Base-by-base conservation (phyloP, 2,797 vertebrate genomes). In the Lutra lutra region DNA sequence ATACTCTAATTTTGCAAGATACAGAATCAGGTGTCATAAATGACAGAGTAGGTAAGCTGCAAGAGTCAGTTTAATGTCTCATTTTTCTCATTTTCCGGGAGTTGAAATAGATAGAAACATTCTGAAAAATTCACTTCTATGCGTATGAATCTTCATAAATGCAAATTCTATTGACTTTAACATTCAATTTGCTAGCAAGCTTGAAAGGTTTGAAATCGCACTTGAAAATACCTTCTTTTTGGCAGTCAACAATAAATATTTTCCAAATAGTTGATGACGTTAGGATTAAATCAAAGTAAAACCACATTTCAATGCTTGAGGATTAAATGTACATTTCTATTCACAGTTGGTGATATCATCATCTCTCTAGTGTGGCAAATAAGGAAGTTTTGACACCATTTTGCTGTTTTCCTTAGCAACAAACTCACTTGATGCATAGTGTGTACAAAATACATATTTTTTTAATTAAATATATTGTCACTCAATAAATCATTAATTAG, bases 111-210 rank as follows among this genome's bases (percentile, higher is more conserved):
- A 92, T 75, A 82, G 73, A 93, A 86, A 27, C 23, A 90, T 97
- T 93, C 89, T 95, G 48, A 97, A 97, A 92, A 97, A 93, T 51
- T 97, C 64, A 89, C 32, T 85, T 95, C 20, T 51, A 43, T 92
- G 86, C 29, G 77, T 93, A 89, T 93, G 87, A 97, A 98, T 98
- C 91, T 91, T 95, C 40, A 48, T 91, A 95, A 95, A 96, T 96
- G 91, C 80, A 97, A 97, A 97, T 93, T 82, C 27, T 86, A 82
- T 95, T 95, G 90, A 93, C 91, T 95, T 98, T 85, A 97, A 93
- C 46, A 75, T 95, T 95, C 96, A 97, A 92, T 96, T 95, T 98
- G 9, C 66, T 79, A 95, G 68, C 89, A 86, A 97, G 58, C 73
- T 95, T 89, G 86, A 94, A 97, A 95, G 79, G 80, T 83, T 97